Conservation (phyloP, 2,797 vertebrate species). For the Urosaurus nigricauda region DNA sequence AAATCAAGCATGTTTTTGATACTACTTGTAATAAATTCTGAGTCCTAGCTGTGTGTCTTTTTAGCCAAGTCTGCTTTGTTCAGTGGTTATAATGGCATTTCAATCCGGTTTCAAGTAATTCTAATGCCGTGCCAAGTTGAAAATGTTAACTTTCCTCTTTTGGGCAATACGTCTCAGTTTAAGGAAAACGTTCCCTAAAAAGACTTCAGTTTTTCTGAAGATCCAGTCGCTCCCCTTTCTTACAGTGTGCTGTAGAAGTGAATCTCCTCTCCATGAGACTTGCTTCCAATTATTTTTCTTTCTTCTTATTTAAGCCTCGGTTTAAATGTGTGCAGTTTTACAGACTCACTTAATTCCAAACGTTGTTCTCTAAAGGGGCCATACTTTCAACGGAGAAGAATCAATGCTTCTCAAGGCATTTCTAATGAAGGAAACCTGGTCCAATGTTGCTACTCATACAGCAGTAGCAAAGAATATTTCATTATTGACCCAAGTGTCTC, state of each 20-base stretch:
- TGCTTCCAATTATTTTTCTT: neutral
- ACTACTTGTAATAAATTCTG: slow-evolving; percentile 26
- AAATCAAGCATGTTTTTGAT: slow-evolving; percentile 35
- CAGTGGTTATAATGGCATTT: neutral
- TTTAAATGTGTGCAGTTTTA: slow-evolving; percentile 8
- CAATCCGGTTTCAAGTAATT: neutral
- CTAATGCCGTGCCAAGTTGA: slow-evolving; percentile 22
- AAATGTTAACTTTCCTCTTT: slow-evolving; percentile 11
- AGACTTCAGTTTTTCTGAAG: neutral
- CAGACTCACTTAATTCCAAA: slow-evolving; percentile 27
- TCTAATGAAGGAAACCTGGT: slow-evolving; percentile 48
- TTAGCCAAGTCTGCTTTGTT: neutral
- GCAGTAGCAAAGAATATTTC: slow-evolving; percentile 45
- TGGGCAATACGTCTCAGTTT: neutral
- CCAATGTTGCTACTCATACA: slow-evolving; percentile 49
- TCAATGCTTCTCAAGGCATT: slow-evolving; percentile 43
- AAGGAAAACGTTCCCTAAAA: slow-evolving; percentile 37
- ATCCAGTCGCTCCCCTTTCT: neutral
- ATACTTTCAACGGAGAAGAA: slow-evolving; percentile 33
- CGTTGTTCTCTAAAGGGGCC: slow-evolving; percentile 1
- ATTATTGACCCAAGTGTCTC: slow-evolving; percentile 50
- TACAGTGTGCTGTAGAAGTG: neutral
- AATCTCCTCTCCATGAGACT: neutral
- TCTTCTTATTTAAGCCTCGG: slow-evolving; percentile 16
- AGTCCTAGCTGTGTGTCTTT: slow-evolving; percentile 19